These are phyloP conservation scores for Trachythela sp. DNA, from an alignment of 64 coral and sea anemone genomes.

Conservation along the genomic window DNA sequence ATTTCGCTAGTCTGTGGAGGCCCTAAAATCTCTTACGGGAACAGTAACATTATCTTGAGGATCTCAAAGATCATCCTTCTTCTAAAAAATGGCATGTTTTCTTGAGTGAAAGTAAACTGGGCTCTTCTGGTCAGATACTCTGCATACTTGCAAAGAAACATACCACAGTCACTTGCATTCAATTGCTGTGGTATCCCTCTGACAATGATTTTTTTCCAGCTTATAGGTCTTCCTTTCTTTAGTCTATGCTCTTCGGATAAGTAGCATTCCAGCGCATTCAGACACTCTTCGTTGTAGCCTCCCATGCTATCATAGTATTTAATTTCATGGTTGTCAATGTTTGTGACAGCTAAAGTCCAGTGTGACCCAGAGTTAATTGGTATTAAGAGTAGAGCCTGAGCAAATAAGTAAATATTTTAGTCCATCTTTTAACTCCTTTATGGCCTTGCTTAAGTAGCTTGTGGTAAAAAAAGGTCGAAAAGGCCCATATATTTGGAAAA, in stretches of 20 bases:
- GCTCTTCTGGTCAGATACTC: constrained; percentile 8
- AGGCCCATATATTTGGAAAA: not conserved
- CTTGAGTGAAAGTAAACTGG: constrained; percentile 7
- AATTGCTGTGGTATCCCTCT: not conserved
- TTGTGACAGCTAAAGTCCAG: not conserved
- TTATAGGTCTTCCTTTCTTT: not conserved
- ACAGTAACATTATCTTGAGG: not conserved
- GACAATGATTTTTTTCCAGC: not conserved
- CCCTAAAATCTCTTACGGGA: not conserved
- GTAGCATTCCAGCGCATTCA: not conserved
- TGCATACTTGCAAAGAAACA: constrained; percentile 4
- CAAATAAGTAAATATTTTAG: not conserved
- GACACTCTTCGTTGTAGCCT: not conserved
- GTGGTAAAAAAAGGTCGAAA: constrained; percentile 1
- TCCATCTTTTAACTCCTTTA: constrained; percentile 13
- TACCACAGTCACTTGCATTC: not conserved
- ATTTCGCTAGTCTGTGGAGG: no score
- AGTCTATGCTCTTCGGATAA: not conserved
- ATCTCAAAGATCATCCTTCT: constrained; percentile 11
- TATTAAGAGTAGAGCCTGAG: not conserved
- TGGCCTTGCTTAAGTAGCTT: not conserved
- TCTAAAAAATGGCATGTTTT: constrained; percentile 15
- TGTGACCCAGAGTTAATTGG: not conserved
- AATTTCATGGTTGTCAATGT: constrained; percentile 4
- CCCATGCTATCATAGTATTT: not conserved